A percentile compares a stretch with the other conserved stretches of the same genome.
Evolutionary conservation across 1,140 invertebrate genomes (phyloP).

Genomic region (Brachionus manjavacas): DNA sequence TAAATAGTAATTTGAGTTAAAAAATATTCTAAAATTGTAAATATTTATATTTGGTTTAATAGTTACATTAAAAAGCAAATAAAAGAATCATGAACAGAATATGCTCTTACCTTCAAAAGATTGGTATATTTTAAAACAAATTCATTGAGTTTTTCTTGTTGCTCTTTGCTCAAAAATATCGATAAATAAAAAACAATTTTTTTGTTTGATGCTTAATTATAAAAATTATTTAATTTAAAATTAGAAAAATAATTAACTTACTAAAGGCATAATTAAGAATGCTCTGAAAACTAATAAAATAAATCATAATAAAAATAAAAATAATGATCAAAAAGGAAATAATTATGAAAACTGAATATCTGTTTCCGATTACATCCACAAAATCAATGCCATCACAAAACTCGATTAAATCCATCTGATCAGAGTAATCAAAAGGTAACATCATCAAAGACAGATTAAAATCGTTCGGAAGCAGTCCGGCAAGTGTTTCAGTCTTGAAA

Average conservation of each 20-base stretch:
- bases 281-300: neutral
- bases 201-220: neutral
- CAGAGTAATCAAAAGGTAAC: neutral
- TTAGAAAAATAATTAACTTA: neutral
- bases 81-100: too few relatives aligned
- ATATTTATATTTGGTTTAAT: too few relatives aligned
- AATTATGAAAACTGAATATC: neutral
- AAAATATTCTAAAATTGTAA: too few relatives aligned
- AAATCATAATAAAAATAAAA: neutral
- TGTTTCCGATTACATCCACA: neutral
- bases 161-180: neutral
- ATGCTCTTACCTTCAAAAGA: neutral
- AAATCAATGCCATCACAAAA: neutral
- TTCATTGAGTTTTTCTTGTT: neutral
- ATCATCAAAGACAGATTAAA: neutral
- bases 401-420: neutral
- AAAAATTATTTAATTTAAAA: neutral
- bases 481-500: neutral
- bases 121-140: neutral
- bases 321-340: neutral
- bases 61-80: too few relatives aligned
- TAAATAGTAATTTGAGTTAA: too few relatives aligned
- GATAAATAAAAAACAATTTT: slow-evolving; percentile 10
- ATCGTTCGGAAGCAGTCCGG: neutral
- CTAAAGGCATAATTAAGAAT: neutral